These are phyloP conservation scores for Bombus pascuorum DNA, from an alignment of 1,140 invertebrate genomes.

Conservation along the genomic window DNA sequence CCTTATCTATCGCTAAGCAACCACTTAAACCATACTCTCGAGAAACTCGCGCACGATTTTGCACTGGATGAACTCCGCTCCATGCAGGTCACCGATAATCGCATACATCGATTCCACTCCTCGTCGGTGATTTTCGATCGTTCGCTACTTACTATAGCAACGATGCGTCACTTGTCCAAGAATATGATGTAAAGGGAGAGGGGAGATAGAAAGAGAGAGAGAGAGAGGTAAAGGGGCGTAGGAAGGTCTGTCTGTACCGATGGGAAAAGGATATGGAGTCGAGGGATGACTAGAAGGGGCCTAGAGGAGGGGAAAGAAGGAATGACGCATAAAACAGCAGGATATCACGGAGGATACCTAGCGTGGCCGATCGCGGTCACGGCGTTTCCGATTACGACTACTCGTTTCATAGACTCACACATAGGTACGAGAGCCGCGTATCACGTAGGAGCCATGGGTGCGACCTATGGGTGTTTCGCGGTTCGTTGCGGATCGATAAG, in stretches of 20 bases:
- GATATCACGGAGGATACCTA: constrained; percentile 8
- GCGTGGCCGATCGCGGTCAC: constrained; percentile 18
- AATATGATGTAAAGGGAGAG: constrained; percentile 5
- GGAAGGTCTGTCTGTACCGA: neutral
- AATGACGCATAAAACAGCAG: constrained; percentile 38
- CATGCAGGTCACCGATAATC: neutral
- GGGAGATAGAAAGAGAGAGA: too few species aligned
- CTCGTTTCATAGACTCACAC: neutral
- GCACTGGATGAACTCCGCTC: neutral
- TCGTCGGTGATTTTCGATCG: constrained; percentile 6
- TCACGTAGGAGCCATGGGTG: constrained; percentile 41
- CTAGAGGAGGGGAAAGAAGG: neutral
- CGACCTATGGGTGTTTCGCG: constrained; percentile 29
- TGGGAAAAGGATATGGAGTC: neutral
- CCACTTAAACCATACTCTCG: neutral
- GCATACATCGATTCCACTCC: neutral
- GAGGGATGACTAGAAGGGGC: neutral
- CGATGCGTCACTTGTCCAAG: constrained; percentile 2
- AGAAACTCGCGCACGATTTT: neutral
- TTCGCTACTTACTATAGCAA: neutral
- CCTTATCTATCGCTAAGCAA: too few species aligned
- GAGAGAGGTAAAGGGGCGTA: neutral
- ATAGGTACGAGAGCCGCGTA: neutral
- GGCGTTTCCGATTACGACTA: constrained; percentile 18
- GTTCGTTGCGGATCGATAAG: constrained; percentile 31